phyloP scores from a whole-genome alignment of 2,888 invertebrate genomes.

The Synergus umbraculus region DNA sequence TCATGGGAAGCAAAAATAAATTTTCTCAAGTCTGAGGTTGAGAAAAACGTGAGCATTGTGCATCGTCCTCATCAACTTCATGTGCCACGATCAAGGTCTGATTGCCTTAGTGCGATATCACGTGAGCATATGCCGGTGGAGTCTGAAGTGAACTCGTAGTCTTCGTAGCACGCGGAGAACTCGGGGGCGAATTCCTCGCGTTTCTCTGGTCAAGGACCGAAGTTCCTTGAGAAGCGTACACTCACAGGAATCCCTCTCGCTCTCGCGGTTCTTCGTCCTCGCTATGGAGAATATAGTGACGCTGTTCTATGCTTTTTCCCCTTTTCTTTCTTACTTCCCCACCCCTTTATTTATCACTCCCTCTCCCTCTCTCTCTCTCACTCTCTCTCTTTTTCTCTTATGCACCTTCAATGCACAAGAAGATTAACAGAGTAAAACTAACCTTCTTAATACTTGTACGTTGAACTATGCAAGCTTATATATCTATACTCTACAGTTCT shows the following conservation, averaged over 20 bases:
- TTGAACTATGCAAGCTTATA: constrained; percentile 4
- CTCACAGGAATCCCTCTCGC: constrained; percentile 54
- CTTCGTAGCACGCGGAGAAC: constrained; percentile 49
- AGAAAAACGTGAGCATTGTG: not conserved
- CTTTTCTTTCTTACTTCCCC: constrained; percentile 43
- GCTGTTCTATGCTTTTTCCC: constrained; percentile 44
- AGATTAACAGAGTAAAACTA: constrained; percentile 34
- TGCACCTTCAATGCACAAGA: constrained; percentile 27
- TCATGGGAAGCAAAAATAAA: not conserved
- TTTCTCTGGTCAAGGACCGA: constrained; percentile 69
- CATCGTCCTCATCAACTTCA: constrained; percentile 38
- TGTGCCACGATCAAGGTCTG: constrained; percentile 41
- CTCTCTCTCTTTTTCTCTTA: constrained; percentile 5
- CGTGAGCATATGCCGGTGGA: constrained; percentile 58
- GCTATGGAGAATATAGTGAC: constrained; percentile 31
- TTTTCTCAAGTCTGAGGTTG: not conserved
- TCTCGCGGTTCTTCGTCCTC: constrained; percentile 55
- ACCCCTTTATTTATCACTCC: constrained; percentile 40
- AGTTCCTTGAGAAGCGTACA: constrained; percentile 63
- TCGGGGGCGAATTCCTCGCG: constrained; percentile 64
- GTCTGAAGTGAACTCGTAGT: constrained; percentile 50
- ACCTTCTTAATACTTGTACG: constrained; percentile 23
- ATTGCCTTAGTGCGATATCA: constrained; percentile 51
- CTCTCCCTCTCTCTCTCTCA: constrained; percentile 27
- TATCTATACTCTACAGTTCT: not conserved